Evolutionary conservation across 2,797 vertebrate genomes (phyloP), one percentile per base, ranked within the genome.

Genomic region (Karalla daura): DNA sequence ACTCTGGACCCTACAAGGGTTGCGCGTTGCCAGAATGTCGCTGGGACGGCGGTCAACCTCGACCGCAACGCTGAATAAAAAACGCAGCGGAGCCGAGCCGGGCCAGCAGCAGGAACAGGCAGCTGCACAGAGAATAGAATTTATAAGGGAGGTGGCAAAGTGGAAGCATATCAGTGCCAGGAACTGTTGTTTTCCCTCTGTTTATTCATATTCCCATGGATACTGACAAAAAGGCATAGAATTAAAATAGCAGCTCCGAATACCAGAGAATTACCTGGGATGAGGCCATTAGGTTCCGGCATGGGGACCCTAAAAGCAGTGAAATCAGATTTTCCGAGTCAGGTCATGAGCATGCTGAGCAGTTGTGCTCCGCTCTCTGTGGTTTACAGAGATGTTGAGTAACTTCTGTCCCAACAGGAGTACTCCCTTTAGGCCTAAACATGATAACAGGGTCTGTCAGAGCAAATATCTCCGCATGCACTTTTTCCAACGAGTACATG

Each of bases 81-180:
- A 52, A 62, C 63, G 51, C 83, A 81, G 80, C 77, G 20, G 28
- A 66, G 36, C 54, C 63, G 71, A 52, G 73, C 37, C 61, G 74
- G 70, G 24, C 24, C 35, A 46, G 63, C 63, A 76, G 70, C 72
- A 76, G 73, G 43, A 70, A 65, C 85, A 73, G 62, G 72, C 86
- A 89, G 83, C 83, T 87, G 88, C 64, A 67, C 73, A 45, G 36
- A 84, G 83, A 86, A 81, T 80, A 88, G 80, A 81, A 86, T 88
- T 85, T 90, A 86, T 85, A 88, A 80, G 81, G 84, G 86, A 90
- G 88, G 83, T 89, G 89, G 86, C 76, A 89, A 84, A 85, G 86
- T 80, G 81, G 84, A 87, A 47, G 53, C 83, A 67, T 15, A 79
- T 82, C 76, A 59, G 76, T 88, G 84, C 84, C 90, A 84, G 83